phyloP scores from a whole-genome alignment of 1,140 invertebrate genomes.

The Dolichoris vasculosae region DNA sequence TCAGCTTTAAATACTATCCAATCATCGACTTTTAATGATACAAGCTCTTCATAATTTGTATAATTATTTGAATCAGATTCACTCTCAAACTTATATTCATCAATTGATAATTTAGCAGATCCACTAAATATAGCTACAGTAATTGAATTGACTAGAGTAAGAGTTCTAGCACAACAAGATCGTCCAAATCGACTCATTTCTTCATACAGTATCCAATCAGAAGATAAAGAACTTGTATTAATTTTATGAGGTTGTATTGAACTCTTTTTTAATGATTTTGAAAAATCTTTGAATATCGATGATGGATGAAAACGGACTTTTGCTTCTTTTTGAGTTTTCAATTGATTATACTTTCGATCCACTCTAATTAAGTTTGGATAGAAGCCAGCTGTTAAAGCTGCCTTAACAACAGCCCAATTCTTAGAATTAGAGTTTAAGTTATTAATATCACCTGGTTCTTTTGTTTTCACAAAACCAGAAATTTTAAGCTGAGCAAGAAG shows the following conservation, averaged over 20 bases:
- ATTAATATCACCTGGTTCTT: constrained; percentile 82
- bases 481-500: constrained; percentile 89
- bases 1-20: constrained; percentile 86
- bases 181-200: neutral
- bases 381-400: constrained; percentile 87
- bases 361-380: constrained; percentile 91
- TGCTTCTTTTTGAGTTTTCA: constrained; percentile 77
- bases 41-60: constrained; percentile 77
- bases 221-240: neutral
- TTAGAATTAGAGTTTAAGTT: constrained; percentile 89
- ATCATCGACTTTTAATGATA: constrained; percentile 83
- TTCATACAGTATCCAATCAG: neutral
- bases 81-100: constrained; percentile 69
- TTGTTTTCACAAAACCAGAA: constrained; percentile 85
- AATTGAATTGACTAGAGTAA: neutral
- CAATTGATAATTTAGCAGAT: neutral
- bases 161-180: neutral
- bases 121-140: constrained; percentile 19
- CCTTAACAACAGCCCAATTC: constrained; percentile 94
- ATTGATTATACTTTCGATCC: constrained; percentile 76
- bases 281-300: constrained; percentile 1
- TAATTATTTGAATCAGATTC: constrained; percentile 80
- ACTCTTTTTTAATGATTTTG: neutral
- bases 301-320: constrained; percentile 48
- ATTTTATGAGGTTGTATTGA: neutral